A percentile compares a stretch with the other conserved stretches of the same genome.
Evolutionary conservation across 2,888 invertebrate species (phyloP).

Genomic region (Drosophila hamatofila): DNA sequence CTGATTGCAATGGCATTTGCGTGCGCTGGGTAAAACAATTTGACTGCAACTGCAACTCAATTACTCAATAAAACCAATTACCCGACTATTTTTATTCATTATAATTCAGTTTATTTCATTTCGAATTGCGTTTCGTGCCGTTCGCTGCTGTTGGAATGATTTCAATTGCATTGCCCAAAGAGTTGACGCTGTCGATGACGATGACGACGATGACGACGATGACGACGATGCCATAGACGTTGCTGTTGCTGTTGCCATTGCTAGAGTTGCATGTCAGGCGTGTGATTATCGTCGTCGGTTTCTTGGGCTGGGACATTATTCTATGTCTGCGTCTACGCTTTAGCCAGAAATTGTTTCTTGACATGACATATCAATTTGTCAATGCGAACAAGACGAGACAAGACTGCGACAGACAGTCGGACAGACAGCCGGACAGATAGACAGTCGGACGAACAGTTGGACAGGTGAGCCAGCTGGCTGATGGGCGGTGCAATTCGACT

Average conservation of each 20-base stretch:
- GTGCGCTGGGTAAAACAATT: constrained; percentile 79
- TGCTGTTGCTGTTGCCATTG: neutral
- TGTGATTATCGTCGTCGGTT: constrained; percentile 68
- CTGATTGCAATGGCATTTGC: constrained; percentile 40
- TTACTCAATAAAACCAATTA: constrained; percentile 82
- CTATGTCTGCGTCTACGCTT: constrained; percentile 65
- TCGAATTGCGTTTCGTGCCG: constrained; percentile 79
- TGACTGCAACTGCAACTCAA: constrained; percentile 76
- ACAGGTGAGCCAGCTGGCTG: constrained; percentile 45
- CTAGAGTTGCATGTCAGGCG: constrained; percentile 70
- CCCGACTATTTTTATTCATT: constrained; percentile 81
- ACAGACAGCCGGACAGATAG: constrained; percentile 30
- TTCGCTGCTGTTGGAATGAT: constrained; percentile 76
- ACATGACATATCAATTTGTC: constrained; percentile 85
- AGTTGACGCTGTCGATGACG: constrained; percentile 10
- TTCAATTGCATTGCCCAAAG: constrained; percentile 70
- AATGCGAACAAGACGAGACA: constrained; percentile 68
- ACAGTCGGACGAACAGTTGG: constrained; percentile 17
- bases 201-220: constrained; percentile 21
- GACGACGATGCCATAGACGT: constrained; percentile 3
- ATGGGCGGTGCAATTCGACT: constrained; percentile 1
- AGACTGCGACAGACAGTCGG: constrained; percentile 35
- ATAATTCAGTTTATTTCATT: constrained; percentile 81
- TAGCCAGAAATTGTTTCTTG: constrained; percentile 84
- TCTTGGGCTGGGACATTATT: constrained; percentile 21